These are phyloP conservation scores for Argyresthia albistria DNA, from an alignment of 2,888 invertebrate genomes.

Conservation along the genomic window DNA sequence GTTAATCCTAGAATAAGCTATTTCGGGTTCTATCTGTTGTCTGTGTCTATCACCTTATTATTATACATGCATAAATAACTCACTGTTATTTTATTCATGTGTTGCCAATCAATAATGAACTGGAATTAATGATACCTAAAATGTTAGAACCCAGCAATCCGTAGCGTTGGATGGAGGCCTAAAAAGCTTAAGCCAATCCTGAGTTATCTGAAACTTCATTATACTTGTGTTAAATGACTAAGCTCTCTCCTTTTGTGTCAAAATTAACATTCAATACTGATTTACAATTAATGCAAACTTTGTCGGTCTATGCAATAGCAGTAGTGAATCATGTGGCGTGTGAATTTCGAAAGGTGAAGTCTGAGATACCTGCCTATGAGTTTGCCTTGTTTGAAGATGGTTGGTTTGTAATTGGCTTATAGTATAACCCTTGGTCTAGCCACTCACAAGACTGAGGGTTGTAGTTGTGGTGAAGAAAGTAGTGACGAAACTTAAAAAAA, in stretches of 20 bases:
- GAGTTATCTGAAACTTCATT: slow-evolving; percentile 36
- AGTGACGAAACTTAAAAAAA: too few species aligned
- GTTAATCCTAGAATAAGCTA: too few species aligned
- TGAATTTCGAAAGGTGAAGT: not conserved
- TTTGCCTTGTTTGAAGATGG: not conserved
- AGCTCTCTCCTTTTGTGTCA: slow-evolving; percentile 21
- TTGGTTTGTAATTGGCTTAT: not conserved
- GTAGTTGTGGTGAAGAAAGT: too few species aligned
- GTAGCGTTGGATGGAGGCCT: slow-evolving; percentile 8
- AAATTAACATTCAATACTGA: slow-evolving; percentile 23
- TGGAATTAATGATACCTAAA: too few species aligned
- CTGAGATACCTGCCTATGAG: not conserved
- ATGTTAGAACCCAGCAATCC: too few species aligned
- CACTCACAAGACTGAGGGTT: too few species aligned
- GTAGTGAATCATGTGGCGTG: not conserved
- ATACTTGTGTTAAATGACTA: slow-evolving; percentile 29
- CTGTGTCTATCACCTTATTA: too few species aligned
- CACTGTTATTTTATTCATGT: too few species aligned
- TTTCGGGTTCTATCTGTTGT: too few species aligned
- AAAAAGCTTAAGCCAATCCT: slow-evolving; percentile 21
- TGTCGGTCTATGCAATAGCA: not conserved
- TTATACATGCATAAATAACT: too few species aligned
- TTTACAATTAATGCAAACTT: slow-evolving; percentile 24
- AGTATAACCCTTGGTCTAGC: too few species aligned
- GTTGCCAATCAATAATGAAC: too few species aligned